phyloP scores from a whole-genome alignment of 2,113 vertebrate species.

The Poeciliopsis occidentalis region DNA sequence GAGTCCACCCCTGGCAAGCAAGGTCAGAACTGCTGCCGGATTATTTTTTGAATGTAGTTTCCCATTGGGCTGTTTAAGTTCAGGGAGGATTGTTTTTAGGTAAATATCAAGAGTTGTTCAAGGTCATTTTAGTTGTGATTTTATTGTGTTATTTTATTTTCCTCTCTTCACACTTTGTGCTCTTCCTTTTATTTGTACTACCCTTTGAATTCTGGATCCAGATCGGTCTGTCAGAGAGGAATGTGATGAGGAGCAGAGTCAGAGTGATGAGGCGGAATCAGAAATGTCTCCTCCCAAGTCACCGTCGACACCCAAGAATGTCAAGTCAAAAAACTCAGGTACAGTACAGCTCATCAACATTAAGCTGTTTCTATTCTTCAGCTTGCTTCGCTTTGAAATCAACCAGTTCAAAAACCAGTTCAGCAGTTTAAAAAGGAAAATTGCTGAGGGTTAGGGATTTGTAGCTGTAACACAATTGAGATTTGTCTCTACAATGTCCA shows the following conservation, averaged over 20 bases:
- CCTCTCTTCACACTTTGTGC: neutral
- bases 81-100: neutral
- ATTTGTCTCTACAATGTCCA: neutral
- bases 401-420: neutral
- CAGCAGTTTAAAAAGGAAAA: neutral
- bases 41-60: neutral
- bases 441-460: neutral
- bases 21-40: slow-evolving; percentile 73
- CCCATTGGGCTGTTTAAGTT: no score
- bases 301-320: slow-evolving; percentile 88
- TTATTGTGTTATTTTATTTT: neutral
- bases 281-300: slow-evolving; percentile 92
- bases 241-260: slow-evolving; percentile 83
- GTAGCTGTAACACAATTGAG: no score
- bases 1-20: slow-evolving; percentile 81
- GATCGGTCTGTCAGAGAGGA: slow-evolving; percentile 87
- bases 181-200: neutral
- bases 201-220: slow-evolving; percentile 37
- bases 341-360: slow-evolving; percentile 7
- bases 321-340: slow-evolving; percentile 92
- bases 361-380: neutral
- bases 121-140: neutral
- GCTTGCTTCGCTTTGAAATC: neutral
- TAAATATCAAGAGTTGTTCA: neutral
- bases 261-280: slow-evolving; percentile 87